Evolutionary conservation across 2,888 invertebrate genomes (phyloP).

Genomic region (Boloria euphrosyne): DNA sequence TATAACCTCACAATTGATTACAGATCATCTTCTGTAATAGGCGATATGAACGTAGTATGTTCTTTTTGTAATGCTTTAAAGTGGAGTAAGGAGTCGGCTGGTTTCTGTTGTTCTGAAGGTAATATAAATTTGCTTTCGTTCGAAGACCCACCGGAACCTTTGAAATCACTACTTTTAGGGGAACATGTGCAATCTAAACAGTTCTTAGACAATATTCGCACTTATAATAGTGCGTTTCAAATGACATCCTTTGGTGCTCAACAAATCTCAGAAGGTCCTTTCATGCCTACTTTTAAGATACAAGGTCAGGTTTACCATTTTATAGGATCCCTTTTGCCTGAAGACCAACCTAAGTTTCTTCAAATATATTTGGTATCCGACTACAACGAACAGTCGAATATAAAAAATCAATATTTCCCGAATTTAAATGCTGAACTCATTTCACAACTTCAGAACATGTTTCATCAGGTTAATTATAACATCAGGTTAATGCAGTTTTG

Average conservation of each 20-base stretch:
- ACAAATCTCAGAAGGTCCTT: constrained; percentile 38
- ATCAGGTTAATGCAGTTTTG: constrained; percentile 34
- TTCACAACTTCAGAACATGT: constrained; percentile 40
- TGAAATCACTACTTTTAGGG: constrained; percentile 28
- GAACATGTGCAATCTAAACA: constrained; percentile 37
- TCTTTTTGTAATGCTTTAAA: constrained; percentile 30
- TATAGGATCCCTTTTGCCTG: constrained; percentile 38
- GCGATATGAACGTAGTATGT: constrained; percentile 21
- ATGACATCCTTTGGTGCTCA: constrained; percentile 44
- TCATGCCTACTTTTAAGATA: constrained; percentile 46
- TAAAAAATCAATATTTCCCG: constrained; percentile 29
- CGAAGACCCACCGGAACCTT: constrained; percentile 29
- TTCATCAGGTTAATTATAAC: constrained; percentile 40
- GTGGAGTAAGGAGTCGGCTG: constrained; percentile 29
- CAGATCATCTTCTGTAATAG: constrained; percentile 12
- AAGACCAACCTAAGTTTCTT: constrained; percentile 38
- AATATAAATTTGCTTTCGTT: constrained; percentile 31
- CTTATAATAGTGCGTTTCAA: constrained; percentile 40
- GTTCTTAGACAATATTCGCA: constrained; percentile 37
- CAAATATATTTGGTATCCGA: constrained; percentile 45
- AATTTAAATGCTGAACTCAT: constrained; percentile 39
- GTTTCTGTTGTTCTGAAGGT: constrained; percentile 37
- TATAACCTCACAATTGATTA: constrained; percentile 19
- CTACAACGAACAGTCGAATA: constrained; percentile 37
- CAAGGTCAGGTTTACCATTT: constrained; percentile 40